phyloP scores from a whole-genome alignment of 2,113 vertebrate genomes.

The Bothrops jararaca region DNA sequence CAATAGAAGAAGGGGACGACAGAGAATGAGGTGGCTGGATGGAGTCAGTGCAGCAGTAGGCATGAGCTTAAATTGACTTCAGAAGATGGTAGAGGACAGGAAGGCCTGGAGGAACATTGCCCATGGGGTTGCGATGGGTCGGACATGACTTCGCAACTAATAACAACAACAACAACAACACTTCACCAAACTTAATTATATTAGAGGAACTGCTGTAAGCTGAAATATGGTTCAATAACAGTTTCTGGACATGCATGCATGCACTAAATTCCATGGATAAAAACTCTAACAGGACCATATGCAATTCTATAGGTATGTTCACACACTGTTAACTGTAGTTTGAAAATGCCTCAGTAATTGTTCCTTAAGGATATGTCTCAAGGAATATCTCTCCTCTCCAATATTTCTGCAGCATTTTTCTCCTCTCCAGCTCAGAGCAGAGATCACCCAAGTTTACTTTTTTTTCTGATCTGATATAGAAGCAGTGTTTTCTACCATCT shows the following conservation, averaged over 20 bases:
- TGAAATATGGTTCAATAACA: neutral
- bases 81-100: no score
- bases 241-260: neutral
- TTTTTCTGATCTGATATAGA: neutral
- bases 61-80: no score
- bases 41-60: no score
- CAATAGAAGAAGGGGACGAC: no score
- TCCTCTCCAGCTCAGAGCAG: neutral
- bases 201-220: neutral
- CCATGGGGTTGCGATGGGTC: no score
- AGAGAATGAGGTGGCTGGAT: no score
- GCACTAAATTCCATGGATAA: neutral
- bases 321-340: neutral
- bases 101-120: no score
- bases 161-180: neutral
- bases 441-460: neutral
- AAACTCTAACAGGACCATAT: neutral
- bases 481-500: neutral
- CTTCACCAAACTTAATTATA: neutral
- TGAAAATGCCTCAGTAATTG: neutral
- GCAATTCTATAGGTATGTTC: no score
- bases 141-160: no score
- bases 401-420: neutral
- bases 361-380: neutral
- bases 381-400: neutral